These are phyloP conservation scores for Galaxias olidus DNA, from an alignment of 2,797 vertebrate genomes.

Conservation along the genomic window DNA sequence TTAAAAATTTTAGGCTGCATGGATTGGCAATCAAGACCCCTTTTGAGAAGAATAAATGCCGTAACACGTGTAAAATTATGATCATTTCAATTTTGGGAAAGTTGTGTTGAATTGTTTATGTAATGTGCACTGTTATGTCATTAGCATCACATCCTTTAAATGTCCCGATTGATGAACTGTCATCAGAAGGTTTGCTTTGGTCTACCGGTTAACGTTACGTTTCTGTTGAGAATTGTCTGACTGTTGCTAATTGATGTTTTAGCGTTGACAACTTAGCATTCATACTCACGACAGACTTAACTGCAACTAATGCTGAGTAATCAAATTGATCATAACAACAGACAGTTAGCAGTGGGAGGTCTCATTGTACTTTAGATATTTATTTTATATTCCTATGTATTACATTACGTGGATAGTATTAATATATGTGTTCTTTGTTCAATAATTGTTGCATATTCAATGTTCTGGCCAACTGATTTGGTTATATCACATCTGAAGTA, in stretches of 20 bases:
- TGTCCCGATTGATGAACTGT: constrained; percentile 11
- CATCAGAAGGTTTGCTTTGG: background rate
- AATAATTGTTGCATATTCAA: constrained; percentile 46
- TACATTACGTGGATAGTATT: constrained; percentile 62
- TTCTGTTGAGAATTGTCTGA: too few species aligned
- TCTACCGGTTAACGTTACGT: background rate
- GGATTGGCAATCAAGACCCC: constrained; percentile 15
- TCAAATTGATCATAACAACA: constrained; percentile 34
- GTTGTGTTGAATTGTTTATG: too few species aligned
- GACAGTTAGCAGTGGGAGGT: constrained; percentile 37
- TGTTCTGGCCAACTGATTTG: constrained; percentile 37
- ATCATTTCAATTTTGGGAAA: too few species aligned
- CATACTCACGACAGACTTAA: constrained; percentile 24
- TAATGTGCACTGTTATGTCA: too few species aligned
- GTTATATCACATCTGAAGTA: constrained; percentile 38
- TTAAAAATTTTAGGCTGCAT: constrained; percentile 39
- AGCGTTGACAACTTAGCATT: constrained; percentile 6
- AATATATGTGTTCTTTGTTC: constrained; percentile 64
- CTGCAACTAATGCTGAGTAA: constrained; percentile 36
- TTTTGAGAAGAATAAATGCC: too few species aligned
- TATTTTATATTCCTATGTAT: constrained; percentile 75
- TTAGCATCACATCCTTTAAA: too few species aligned
- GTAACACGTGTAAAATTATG: too few species aligned
- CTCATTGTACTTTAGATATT: constrained; percentile 59
- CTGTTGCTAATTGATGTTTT: constrained; percentile 17